Evolutionary conservation across 2,888 invertebrate species (phyloP).

Genomic region (Scaptomyza polygonia): DNA sequence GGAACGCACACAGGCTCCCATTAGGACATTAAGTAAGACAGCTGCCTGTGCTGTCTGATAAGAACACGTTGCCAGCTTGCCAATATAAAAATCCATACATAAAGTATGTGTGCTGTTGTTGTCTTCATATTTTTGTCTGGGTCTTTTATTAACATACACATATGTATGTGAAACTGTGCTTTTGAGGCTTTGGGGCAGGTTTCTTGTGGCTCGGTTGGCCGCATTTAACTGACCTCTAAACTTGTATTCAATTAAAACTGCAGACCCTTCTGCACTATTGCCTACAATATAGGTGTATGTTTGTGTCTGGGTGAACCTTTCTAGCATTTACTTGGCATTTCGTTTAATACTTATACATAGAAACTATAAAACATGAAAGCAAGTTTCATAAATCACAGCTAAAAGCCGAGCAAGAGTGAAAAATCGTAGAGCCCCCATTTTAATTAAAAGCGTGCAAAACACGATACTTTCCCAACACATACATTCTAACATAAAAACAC

Average conservation of each 20-base stretch:
- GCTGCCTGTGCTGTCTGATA: conserved; percentile 48
- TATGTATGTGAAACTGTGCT: conserved; percentile 21
- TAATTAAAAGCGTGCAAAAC: conserved; percentile 80
- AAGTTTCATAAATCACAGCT: conserved; percentile 76
- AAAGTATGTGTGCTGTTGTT: conserved; percentile 21
- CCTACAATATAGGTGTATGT: conserved; percentile 12
- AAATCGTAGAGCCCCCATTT: conserved; percentile 76
- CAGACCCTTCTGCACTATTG: conserved; percentile 39
- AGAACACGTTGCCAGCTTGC: conserved; percentile 26
- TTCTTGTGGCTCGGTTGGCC: conserved; percentile 37
- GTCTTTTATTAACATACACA: conserved; percentile 3
- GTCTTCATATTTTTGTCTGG: conserved; percentile 56
- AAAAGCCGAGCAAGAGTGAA: conserved; percentile 75
- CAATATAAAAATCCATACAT: not conserved
- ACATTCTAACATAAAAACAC: conserved; percentile 19
- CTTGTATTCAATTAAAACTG: conserved; percentile 74
- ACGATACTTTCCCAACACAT: conserved; percentile 67
- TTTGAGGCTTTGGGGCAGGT: conserved; percentile 39
- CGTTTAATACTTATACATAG: conserved; percentile 46
- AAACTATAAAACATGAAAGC: conserved; percentile 77
- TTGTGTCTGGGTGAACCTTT: conserved; percentile 52
- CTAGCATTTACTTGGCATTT: conserved; percentile 76
- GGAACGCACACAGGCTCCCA: conserved; percentile 21
- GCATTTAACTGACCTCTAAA: conserved; percentile 71
- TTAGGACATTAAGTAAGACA: conserved; percentile 12